phyloP scores from a whole-genome alignment of 2,113 vertebrate species.

The Otis tarda region DNA sequence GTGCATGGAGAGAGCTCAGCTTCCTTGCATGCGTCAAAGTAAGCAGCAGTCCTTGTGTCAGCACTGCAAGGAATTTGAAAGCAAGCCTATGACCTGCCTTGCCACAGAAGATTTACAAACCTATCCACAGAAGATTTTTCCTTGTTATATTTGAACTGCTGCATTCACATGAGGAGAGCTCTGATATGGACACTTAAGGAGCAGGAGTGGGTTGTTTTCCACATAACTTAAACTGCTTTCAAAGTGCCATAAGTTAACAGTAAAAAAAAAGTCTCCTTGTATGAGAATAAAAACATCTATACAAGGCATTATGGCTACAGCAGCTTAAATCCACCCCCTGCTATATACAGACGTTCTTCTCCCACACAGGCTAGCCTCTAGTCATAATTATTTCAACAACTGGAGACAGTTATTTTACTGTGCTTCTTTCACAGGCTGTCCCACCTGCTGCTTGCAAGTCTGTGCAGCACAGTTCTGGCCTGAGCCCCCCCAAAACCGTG shows the following conservation, averaged over 20 bases:
- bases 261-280: neutral
- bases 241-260: neutral
- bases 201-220: conserved; percentile 5
- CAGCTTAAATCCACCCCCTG: conserved; percentile 11
- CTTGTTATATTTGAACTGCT: neutral
- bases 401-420: neutral
- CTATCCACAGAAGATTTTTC: neutral
- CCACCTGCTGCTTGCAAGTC: neutral
- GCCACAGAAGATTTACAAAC: neutral
- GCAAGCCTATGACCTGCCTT: neutral
- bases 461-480: neutral
- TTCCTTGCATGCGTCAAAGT: neutral
- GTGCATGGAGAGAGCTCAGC: neutral
- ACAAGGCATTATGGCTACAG: neutral
- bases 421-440: neutral
- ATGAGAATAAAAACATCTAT: neutral
- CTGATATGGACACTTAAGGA: neutral
- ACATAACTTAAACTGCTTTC: neutral
- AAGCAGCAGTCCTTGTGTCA: neutral
- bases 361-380: neutral
- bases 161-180: neutral
- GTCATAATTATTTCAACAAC: neutral
- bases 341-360: neutral
- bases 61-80: neutral
- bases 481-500: accelerated